phyloP scores from a whole-genome alignment of 2,888 invertebrate genomes.

The Theretra japonica region DNA sequence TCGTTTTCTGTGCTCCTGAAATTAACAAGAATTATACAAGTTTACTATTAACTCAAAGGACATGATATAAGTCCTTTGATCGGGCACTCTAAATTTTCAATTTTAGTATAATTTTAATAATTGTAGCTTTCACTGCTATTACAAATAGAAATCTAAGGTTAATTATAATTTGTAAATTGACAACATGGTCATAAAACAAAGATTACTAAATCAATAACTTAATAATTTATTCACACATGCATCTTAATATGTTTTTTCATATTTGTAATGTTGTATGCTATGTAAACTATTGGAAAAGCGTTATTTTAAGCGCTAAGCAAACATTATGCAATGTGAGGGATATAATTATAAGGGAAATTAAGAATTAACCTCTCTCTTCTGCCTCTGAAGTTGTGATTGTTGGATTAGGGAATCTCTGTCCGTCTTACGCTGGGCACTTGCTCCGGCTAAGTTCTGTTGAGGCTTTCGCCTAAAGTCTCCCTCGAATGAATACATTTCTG shows the following conservation, averaged over 20 bases:
- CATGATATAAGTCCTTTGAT: neutral
- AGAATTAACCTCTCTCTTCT: slow-evolving; percentile 90
- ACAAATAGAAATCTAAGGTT: no score
- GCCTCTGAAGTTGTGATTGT: slow-evolving; percentile 93
- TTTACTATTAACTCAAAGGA: neutral
- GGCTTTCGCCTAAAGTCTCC: slow-evolving; percentile 95
- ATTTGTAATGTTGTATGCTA: neutral
- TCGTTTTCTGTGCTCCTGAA: slow-evolving; percentile 88
- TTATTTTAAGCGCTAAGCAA: neutral
- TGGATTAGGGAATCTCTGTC: slow-evolving; percentile 89
- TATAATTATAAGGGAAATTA: slow-evolving; percentile 20
- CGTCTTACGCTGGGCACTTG: slow-evolving; percentile 88
- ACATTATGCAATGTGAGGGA: neutral
- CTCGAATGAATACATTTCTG: slow-evolving; percentile 91
- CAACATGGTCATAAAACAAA: no score
- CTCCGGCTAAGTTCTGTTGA: slow-evolving; percentile 94
- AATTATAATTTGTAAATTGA: no score
- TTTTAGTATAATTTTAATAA: no score
- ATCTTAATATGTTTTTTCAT: no score
- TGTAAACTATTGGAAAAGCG: neutral
- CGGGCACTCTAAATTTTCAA: neutral
- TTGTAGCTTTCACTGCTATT: no score
- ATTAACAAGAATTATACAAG: slow-evolving; percentile 7
- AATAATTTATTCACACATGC: neutral
- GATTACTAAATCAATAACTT: no score